phyloP scores from a whole-genome alignment of 2,888 invertebrate species.

The Artemia sp. region DNA sequence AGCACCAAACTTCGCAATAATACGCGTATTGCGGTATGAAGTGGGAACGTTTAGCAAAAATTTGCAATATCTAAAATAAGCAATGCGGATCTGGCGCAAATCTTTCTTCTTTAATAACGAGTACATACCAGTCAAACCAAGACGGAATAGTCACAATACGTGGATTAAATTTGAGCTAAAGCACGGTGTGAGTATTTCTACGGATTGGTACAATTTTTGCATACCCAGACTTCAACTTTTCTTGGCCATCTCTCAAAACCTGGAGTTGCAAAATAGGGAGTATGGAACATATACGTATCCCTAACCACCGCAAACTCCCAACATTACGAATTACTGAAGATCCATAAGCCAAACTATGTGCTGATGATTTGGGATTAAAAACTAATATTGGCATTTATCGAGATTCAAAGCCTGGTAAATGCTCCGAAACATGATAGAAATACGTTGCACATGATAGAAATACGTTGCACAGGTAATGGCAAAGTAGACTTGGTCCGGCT shows the following conservation, averaged over 20 bases:
- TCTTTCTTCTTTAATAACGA: no score
- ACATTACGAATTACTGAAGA: background rate
- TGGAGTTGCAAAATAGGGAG: background rate
- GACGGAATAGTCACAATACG: slow-evolving; percentile 40
- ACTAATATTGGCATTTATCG: background rate
- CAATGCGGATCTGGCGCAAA: no score
- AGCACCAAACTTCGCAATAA: no score
- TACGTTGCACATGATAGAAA: slow-evolving; percentile 7
- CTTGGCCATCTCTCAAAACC: background rate
- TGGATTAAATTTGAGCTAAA: background rate
- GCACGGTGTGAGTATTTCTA: background rate
- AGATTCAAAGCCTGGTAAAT: background rate
- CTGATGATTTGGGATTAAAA: slow-evolving; percentile 1
- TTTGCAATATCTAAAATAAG: no score
- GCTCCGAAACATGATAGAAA: background rate
- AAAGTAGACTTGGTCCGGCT: background rate
- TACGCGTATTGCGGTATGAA: no score
- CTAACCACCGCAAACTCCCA: background rate
- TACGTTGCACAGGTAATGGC: background rate
- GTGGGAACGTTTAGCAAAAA: no score
- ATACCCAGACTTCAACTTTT: background rate
- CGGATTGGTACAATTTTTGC: background rate
- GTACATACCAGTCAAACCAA: slow-evolving; percentile 33
- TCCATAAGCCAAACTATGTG: background rate
- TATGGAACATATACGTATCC: background rate